A percentile compares a stretch with the other conserved stretches of the same genome.
phyloP scores from a whole-genome alignment of 2,888 invertebrate species.

The Melanargia galathea region DNA sequence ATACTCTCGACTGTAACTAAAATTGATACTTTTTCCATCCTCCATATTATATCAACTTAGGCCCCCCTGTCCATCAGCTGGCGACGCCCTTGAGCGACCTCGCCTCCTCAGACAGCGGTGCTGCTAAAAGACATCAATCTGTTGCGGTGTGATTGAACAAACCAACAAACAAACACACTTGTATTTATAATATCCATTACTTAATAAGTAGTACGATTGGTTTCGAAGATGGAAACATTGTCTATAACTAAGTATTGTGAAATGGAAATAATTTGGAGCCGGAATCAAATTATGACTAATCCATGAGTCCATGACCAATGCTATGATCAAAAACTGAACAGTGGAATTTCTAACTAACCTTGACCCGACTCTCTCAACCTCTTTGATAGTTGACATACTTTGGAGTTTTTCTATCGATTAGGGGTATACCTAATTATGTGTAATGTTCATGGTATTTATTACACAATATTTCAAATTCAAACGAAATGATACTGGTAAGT shows the following conservation, averaged over 20 bases:
- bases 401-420: neutral
- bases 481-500: neutral
- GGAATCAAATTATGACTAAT: conserved; percentile 5
- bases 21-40: no score
- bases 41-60: no score
- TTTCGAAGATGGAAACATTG: no score
- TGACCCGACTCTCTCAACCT: neutral
- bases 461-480: conserved; percentile 3
- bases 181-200: no score
- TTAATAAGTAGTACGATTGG: no score
- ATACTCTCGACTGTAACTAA: no score
- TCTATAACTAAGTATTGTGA: neutral
- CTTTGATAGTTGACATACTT: neutral
- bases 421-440: neutral
- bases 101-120: no score
- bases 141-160: no score
- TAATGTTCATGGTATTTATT: neutral
- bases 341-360: neutral
- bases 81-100: no score
- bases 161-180: no score
- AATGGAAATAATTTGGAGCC: neutral
- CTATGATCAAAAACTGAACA: neutral
- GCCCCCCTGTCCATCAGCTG: no score
- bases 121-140: no score
- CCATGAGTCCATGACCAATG: neutral